phyloP scores from a whole-genome alignment of 2,113 vertebrate species.

The Accipiter virgatus region DNA sequence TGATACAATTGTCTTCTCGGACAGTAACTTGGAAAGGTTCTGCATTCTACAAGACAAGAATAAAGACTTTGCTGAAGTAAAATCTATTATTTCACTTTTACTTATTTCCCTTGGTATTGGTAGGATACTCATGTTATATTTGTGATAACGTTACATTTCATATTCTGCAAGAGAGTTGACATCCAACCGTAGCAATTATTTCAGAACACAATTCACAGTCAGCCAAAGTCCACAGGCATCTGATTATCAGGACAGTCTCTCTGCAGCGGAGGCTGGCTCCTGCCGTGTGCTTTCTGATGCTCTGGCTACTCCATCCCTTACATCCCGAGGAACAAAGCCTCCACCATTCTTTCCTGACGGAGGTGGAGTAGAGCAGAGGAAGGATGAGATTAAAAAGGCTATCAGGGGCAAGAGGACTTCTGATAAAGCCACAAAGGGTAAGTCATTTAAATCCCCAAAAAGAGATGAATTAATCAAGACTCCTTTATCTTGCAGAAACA shows the following conservation, averaged over 20 bases:
- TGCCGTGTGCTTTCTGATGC: neutral
- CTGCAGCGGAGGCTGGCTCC: neutral
- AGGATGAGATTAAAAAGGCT: neutral
- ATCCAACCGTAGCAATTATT: neutral
- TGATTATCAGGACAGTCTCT: neutral
- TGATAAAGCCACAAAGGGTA: neutral
- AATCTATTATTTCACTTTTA: neutral
- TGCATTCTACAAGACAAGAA: conserved; percentile 68
- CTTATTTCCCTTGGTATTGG: neutral
- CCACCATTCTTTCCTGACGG: neutral
- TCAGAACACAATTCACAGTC: neutral
- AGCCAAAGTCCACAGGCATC: neutral
- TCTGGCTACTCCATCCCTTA: neutral
- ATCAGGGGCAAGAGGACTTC: neutral
- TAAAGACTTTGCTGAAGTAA: neutral
- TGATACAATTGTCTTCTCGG: conserved; percentile 77
- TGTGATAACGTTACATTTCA: neutral
- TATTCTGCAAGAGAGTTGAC: neutral
- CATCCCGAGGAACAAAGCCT: neutral
- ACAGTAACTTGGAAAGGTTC: conserved; percentile 80
- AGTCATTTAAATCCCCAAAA: neutral
- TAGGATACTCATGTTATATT: neutral
- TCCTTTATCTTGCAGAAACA: neutral
- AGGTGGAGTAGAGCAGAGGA: neutral
- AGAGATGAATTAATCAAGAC: neutral